phyloP scores from a whole-genome alignment of 2,113 vertebrate species.

The Entosphenus tridentatus region DNA sequence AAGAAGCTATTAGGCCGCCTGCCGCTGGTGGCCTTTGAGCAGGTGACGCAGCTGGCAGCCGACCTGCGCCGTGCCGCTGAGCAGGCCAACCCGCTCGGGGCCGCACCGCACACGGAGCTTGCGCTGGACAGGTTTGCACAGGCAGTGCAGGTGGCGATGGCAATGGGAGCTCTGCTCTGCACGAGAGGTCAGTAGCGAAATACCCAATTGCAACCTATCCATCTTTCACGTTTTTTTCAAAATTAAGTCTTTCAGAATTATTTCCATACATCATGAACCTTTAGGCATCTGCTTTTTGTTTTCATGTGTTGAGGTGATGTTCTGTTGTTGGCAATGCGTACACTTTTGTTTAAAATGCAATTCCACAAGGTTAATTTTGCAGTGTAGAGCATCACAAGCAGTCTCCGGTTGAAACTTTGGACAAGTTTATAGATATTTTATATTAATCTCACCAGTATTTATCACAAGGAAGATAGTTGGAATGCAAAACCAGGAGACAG shows the following conservation, averaged over 20 bases:
- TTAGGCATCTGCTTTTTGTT: fast-evolving
- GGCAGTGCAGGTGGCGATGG: slow-evolving; percentile 75
- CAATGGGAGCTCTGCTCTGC: slow-evolving; percentile 64
- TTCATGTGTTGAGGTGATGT: neutral
- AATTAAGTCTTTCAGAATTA: too few species aligned
- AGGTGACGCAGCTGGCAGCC: slow-evolving; percentile 51
- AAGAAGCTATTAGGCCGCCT: slow-evolving; percentile 75
- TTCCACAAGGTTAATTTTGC: neutral
- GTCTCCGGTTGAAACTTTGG: neutral
- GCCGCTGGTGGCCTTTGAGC: slow-evolving; percentile 54
- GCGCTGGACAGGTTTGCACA: slow-evolving; percentile 70
- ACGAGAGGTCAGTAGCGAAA: slow-evolving; percentile 38
- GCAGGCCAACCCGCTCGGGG: slow-evolving; percentile 40
- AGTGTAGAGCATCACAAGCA: too few species aligned
- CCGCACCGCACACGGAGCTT: slow-evolving; percentile 50
- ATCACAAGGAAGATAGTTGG: neutral
- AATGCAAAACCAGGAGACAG: too few species aligned
- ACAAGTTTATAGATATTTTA: neutral
- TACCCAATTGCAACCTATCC: neutral
- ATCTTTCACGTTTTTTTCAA: too few species aligned
- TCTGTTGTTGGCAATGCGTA: neutral
- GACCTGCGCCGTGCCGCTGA: slow-evolving; percentile 46
- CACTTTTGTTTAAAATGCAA: neutral
- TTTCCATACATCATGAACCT: too few species aligned
- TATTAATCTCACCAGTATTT: neutral